These are phyloP conservation scores for Syngnathus rostellatus DNA, from an alignment of 2,797 vertebrate genomes.

Conservation along the genomic window DNA sequence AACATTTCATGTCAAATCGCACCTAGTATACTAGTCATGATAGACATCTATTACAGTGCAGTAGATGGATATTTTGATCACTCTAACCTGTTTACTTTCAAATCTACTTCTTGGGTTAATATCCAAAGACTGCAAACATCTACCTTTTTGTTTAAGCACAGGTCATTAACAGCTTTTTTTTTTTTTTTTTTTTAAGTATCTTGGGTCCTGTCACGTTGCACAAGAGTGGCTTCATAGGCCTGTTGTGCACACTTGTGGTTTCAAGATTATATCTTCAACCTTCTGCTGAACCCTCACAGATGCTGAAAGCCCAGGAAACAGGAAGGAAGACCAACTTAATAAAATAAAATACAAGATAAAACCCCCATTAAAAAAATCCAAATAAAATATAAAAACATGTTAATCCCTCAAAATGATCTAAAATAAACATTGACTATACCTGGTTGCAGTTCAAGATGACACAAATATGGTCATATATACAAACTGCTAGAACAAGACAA, in stretches of 20 bases:
- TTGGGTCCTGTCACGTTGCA: neutral
- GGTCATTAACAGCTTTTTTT: neutral
- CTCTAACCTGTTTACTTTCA: too few relatives aligned
- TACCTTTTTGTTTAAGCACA: neutral
- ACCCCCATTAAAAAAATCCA: neutral
- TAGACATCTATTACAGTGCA: neutral
- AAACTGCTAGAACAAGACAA: too few relatives aligned
- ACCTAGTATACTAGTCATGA: neutral
- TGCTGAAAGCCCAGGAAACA: neutral
- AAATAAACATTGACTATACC: neutral
- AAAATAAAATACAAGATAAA: neutral
- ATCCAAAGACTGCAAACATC: neutral
- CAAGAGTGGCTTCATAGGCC: neutral
- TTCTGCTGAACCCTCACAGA: neutral
- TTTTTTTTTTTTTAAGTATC: neutral
- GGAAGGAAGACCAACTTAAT: neutral
- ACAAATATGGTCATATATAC: too few relatives aligned
- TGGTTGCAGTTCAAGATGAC: neutral
- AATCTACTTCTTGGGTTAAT: too few relatives aligned
- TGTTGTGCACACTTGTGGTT: neutral
- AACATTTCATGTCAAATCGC: neutral
- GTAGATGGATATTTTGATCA: neutral
- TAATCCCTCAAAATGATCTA: neutral
- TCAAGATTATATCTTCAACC: neutral
- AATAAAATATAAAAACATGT: neutral